Evolutionary conservation across 2,113 vertebrate genomes (phyloP).

Genomic region (Solenodon paradoxus): DNA sequence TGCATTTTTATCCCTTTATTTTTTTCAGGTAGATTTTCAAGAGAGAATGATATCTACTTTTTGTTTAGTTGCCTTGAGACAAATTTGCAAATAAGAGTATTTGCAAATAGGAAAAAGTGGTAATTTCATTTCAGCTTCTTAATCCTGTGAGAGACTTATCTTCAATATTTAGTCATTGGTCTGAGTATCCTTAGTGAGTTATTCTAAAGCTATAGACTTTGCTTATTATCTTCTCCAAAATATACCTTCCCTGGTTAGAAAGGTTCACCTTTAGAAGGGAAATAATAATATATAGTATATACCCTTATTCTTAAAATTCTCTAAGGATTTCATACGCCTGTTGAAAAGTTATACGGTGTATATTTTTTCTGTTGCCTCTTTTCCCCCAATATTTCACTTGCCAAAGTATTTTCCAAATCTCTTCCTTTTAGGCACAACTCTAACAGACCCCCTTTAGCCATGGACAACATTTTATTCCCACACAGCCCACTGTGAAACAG

Average conservation of each 20-base stretch:
- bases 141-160: conserved; percentile 40
- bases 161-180: conserved; percentile 52
- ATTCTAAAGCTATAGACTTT: conserved; percentile 9
- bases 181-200: conserved; percentile 56
- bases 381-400: conserved; percentile 19
- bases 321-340: conserved; percentile 21
- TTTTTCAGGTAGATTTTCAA: conserved; percentile 45
- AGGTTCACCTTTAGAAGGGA: not conserved
- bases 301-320: conserved; percentile 6
- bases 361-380: not conserved
- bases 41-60: conserved; percentile 54
- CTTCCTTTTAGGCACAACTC: not conserved
- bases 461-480: conserved; percentile 26
- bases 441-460: not conserved
- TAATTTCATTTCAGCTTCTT: conserved; percentile 55
- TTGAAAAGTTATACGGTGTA: conserved; percentile 15
- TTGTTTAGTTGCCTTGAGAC: conserved; percentile 58
- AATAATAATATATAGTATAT: not conserved
- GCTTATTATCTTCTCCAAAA: conserved; percentile 36
- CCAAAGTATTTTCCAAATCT: conserved; percentile 15
- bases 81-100: conserved; percentile 63
- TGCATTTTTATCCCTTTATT: conserved; percentile 58
- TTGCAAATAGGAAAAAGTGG: conserved; percentile 58
- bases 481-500: conserved; percentile 17
- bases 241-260: conserved; percentile 27